Base-by-base conservation (phyloP, 2,113 vertebrate genomes). In the Apistogramma diplotaenia region DNA sequence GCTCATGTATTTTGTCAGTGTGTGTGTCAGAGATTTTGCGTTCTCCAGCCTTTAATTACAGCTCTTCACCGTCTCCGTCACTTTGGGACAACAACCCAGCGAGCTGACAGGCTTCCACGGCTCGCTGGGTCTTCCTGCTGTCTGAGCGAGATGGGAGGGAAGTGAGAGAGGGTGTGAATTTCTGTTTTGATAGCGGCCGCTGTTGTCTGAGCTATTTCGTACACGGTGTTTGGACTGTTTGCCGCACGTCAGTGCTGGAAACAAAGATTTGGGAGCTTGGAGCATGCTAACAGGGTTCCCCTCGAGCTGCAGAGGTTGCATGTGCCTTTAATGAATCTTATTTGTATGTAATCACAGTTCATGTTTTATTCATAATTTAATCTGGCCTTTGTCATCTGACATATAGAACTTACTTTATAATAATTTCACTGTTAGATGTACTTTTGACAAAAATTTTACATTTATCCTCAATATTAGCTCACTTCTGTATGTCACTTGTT, bases 41-140 rank as follows among this genome's bases (percentile, higher is more conserved):
- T 77, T 76, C 77, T 86, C 51, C 6, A 19, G 51, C 76, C 53
- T 61, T 74, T 90, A 89, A 92, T 90, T 86, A 90, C 89, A 77
- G 70, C 74, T 85, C 79, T 53, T 70, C 71, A 51, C 51, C 21
- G 33, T 58, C 86, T 25, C 77, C 21, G 10, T 85, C 83, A 79
- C 65, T 23, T 74, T 18, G 8, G 33, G 72, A 80, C 60, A 72
- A 60, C 59, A 46, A 46, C 53, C 59, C 51, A 10, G 54, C 8
- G 37, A 77, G 73, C 37, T 37, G 74, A 80, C 60, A 13, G 74
- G 5, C 70, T 6, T 12, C 37, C 27, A 4, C 33, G 10, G 19
- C 43, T 78, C 46, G 0, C 15, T 15, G n/a, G 16, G 55, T 46
- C 65, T 21, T 53, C 37, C 74, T 75, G 83, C 62, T 37, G 27